Conservation (phyloP, 1,140 invertebrate species). For the Mercenaria mercenaria region DNA sequence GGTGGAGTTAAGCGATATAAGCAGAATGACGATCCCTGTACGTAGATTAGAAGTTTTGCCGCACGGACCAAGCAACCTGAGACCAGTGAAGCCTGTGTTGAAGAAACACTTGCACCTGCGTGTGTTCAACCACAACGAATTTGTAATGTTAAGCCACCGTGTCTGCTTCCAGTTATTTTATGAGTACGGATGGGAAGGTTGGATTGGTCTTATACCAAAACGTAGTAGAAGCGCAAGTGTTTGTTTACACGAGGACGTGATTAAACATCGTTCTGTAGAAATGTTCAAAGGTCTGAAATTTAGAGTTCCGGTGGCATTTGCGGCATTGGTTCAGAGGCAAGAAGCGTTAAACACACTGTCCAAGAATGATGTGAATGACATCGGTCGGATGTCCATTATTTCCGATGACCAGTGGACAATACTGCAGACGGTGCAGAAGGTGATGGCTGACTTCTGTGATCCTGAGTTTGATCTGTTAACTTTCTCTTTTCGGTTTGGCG, state of each 20-base stretch:
- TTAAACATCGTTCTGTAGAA: background rate
- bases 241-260: background rate
- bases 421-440: background rate
- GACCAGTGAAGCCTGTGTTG: background rate
- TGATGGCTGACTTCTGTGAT: background rate
- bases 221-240: background rate
- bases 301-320: background rate
- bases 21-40: background rate
- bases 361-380: slow-evolving; percentile 27
- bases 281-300: background rate
- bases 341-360: background rate
- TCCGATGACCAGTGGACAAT: background rate
- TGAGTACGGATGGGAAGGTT: slow-evolving; percentile 30
- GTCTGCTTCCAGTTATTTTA: slow-evolving; percentile 28
- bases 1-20: background rate
- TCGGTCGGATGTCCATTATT: background rate
- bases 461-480: background rate
- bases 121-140: background rate
- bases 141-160: background rate
- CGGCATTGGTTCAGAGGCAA: background rate
- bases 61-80: background rate
- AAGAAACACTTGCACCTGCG: no score
- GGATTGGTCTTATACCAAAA: background rate
- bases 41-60: background rate
- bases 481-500: slow-evolving; percentile 42